phyloP scores from a whole-genome alignment of 1,140 invertebrate species.

The Drosophila melanica region DNA sequence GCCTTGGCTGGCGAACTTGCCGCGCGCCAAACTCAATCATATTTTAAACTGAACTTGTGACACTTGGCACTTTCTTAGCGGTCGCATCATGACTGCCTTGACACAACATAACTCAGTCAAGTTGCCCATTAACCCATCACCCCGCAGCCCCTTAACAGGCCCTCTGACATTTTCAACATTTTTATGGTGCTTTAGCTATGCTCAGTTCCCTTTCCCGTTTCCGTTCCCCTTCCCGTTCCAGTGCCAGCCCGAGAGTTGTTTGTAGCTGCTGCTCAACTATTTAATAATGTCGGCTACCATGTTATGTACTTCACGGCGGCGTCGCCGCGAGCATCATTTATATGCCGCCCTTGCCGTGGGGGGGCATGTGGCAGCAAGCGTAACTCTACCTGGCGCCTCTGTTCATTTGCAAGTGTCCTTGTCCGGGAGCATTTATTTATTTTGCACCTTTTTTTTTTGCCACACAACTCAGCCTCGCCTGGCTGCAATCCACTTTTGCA shows the following conservation, averaged over 20 bases:
- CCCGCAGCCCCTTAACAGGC: not conserved
- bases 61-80: constrained; percentile 60
- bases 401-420: constrained; percentile 40
- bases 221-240: too few species aligned
- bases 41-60: constrained; percentile 38
- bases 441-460: constrained; percentile 14
- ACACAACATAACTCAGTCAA: constrained; percentile 53
- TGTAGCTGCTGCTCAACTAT: constrained; percentile 70
- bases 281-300: constrained; percentile 72
- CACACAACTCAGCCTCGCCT: constrained; percentile 9
- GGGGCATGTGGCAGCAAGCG: not conserved
- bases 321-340: constrained; percentile 49
- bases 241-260: constrained; percentile 47
- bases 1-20: not conserved
- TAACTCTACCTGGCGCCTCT: constrained; percentile 29
- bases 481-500: constrained; percentile 79
- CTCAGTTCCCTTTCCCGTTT: not conserved
- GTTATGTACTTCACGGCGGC: constrained; percentile 49
- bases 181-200: constrained; percentile 39
- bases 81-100: constrained; percentile 50
- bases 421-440: constrained; percentile 44
- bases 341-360: constrained; percentile 24
- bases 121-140: constrained; percentile 44
- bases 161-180: constrained; percentile 37
- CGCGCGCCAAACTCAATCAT: constrained; percentile 26